Evolutionary conservation across 2,888 invertebrate species (phyloP), one percentile per base, ranked within the genome.

Genomic region (Drosophila prostipennis): DNA sequence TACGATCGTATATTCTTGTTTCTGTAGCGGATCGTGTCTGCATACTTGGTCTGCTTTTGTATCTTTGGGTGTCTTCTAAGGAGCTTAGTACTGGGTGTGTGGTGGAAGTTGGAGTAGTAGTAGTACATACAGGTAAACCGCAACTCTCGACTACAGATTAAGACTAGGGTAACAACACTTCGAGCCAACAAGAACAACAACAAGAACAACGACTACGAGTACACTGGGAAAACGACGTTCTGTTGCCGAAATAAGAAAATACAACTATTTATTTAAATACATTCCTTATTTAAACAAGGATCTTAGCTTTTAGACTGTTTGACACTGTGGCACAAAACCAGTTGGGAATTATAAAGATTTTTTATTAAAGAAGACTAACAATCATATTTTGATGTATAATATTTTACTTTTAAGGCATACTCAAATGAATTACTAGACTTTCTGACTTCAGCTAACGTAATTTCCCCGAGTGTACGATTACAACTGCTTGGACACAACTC

Each of bases 111-210:
- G 46, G 59, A 65, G 48, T 68, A 51, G 63, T 55, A 57, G 48
- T 59, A 57, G 40, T 57, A 74, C 72, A 57, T 58, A 72, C 49
- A 72, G 72, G 53, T 58, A 53, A 61, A 74, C 60, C 55, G 45
- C 77, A 80, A 75, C 64, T 69, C 71, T 77, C 42, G 73, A 65
- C 82, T 82, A 82, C 74, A 19, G 51, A 53, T 72, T 78, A 78
- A 55, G 45, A 23, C 45, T 72, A 76, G 53, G 56, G 52, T 58
- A 79, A 69, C 46, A 60, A 69, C 70, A 58, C 26, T 57, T 57
- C 36, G 54, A 58, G 42, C 51, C 49, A 73, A 72, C 63, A 54
- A 56, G 48, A 49, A 72, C 48, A 60, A 63, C 64, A 79, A 73
- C 57, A 64, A 72, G 73, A 65, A 68, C 76, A 36, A 60, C 34